Base-by-base conservation (phyloP, 2,888 invertebrate genomes). In the Dolichopus griseipennis region DNA sequence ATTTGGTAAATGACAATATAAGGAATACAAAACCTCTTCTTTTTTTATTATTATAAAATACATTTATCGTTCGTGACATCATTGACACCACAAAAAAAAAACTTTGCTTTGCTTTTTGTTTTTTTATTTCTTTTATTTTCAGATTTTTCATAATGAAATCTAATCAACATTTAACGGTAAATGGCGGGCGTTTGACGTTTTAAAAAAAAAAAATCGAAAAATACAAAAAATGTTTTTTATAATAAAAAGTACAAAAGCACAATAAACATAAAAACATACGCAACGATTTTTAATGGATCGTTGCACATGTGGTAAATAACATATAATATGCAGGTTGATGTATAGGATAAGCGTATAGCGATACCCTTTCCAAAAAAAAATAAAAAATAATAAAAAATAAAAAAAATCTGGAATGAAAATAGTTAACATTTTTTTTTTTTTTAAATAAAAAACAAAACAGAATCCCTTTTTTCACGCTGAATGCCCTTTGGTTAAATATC, bases 51-150 rank as follows among this genome's bases (percentile, higher is more conserved):
- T 63, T 63, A 68, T 67, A 61, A 37, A 65, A 67, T 67, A 63
- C 61, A 68, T 62, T 65, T 66, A 68, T 67, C 69, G 71, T 71
- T 70, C 69, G 69, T 71, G 72, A 70, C 73, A 72, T 70, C 71
- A 73, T 71, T 66, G 71, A 70, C 70, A 72, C 71, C 68, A 63
- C 64, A 37, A 70, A 34, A 71, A 71, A 68, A 70, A 70, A 71
- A 70, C n/a, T n/a, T n/a, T n/a, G n/a, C n/a, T n/a, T n/a, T n/a
- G n/a, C n/a, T n/a, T n/a, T n/a, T n/a, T n/a, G n/a, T n/a, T n/a
- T 65, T 34, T 62, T 62, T 62, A 27, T 62, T 10, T 27, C 27
- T 27, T 21, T 21, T 61, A 61, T 61, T 61, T 61, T 21, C 8
- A 12, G 2, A 27, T 18, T 15, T 27, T 20, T 37, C 12, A 41